phyloP scores from a whole-genome alignment of 2,888 invertebrate genomes.

The Drosophila conformis region DNA sequence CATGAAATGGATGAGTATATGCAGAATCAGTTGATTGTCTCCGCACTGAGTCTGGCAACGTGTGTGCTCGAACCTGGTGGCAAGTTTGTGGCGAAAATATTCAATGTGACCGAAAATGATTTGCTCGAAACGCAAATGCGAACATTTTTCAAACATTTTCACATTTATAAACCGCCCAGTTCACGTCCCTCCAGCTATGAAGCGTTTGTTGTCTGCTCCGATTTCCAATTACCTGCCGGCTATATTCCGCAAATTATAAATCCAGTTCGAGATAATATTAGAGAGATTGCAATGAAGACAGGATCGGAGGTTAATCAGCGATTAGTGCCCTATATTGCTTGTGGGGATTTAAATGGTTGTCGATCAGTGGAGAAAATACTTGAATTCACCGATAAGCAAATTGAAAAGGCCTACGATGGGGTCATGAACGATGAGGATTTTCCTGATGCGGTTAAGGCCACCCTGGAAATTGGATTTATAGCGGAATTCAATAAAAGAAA shows the following conservation, averaged over 20 bases:
- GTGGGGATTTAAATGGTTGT: constrained; percentile 91
- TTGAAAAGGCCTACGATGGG: constrained; percentile 42
- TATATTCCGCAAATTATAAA: constrained; percentile 91
- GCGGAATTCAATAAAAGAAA: constrained; percentile 17
- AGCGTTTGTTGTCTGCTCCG: constrained; percentile 97
- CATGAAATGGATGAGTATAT: constrained; percentile 99
- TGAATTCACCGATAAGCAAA: constrained; percentile 7
- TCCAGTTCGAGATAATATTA: constrained; percentile 91
- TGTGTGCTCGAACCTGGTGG: constrained; percentile 95
- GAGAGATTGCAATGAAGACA: constrained; percentile 90
- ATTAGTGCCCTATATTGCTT: constrained; percentile 96
- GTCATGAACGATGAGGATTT: constrained; percentile 44
- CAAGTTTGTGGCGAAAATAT: constrained; percentile 98
- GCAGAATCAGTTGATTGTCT: constrained; percentile 96
- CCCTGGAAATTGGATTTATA: constrained; percentile 12
- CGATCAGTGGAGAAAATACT: constrained; percentile 87
- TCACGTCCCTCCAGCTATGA: constrained; percentile 99
- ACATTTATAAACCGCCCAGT: constrained; percentile 96
- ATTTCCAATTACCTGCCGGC: constrained; percentile 93
- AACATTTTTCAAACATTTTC: constrained; percentile 95
- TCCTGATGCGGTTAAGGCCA: constrained; percentile 33
- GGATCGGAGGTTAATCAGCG: constrained; percentile 90
- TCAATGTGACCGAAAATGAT: constrained; percentile 96
- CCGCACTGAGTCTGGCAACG: constrained; percentile 98
- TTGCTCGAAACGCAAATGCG: constrained; percentile 95